Evolutionary conservation across 1,140 invertebrate genomes (phyloP).

Genomic region (Nasonia longicornis): DNA sequence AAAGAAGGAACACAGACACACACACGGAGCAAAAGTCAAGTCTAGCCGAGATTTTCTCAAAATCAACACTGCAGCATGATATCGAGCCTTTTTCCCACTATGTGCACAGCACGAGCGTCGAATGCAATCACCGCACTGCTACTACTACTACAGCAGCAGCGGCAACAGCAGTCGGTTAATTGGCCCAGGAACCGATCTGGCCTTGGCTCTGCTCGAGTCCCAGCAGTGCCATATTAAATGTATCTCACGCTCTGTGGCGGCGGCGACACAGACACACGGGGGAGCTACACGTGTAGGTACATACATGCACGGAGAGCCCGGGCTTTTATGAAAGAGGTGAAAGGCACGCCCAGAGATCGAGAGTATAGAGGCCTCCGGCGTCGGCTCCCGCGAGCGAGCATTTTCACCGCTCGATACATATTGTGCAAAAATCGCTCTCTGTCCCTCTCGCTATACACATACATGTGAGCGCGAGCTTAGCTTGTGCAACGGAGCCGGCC

Average conservation of each 20-base stretch:
- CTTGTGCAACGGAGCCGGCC: not conserved
- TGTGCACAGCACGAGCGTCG: not conserved
- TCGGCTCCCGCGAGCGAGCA: slow-evolving; percentile 16
- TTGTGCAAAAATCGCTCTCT: slow-evolving; percentile 38
- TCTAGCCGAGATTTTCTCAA: not conserved
- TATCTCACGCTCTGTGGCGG: slow-evolving; percentile 44
- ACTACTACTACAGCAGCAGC: not conserved
- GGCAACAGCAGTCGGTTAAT: slow-evolving; percentile 10
- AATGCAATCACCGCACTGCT: not conserved
- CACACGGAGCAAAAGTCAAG: not conserved
- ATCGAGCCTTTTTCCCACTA: not conserved
- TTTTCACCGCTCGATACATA: slow-evolving; percentile 46
- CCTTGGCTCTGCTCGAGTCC: slow-evolving; percentile 19
- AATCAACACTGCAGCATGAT: not conserved
- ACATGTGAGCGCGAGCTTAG: not conserved
- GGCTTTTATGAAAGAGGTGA: slow-evolving; percentile 55
- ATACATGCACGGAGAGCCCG: not conserved
- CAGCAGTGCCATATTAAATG: slow-evolving; percentile 38
- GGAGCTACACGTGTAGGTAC: not conserved
- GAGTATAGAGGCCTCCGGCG: slow-evolving; percentile 33
- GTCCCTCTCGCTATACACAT: not conserved
- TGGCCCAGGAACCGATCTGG: slow-evolving; percentile 24
- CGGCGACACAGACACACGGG: slow-evolving; percentile 43
- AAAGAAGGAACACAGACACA: not conserved
- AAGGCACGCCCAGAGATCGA: slow-evolving; percentile 52